phyloP scores from a whole-genome alignment of 1,140 invertebrate species.

The Melitaea cinxia region DNA sequence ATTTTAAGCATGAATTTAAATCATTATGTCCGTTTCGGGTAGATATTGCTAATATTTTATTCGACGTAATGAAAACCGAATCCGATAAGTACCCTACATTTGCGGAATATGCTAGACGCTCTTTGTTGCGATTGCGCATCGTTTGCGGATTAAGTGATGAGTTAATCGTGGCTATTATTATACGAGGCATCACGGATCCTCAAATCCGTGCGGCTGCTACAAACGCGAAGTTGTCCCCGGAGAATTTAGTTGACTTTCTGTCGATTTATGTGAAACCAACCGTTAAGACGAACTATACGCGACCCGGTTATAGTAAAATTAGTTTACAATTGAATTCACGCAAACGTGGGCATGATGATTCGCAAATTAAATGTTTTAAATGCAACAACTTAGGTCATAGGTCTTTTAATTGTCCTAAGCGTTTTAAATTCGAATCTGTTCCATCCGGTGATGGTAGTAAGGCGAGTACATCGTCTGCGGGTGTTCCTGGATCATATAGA shows the following conservation, averaged over 20 bases:
- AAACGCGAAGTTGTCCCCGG: conserved; percentile 1
- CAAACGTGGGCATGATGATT: not conserved
- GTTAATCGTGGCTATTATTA: conserved; percentile 8
- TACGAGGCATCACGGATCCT: conserved; percentile 6
- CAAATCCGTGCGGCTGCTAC: conserved; percentile 9
- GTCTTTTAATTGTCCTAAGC: not conserved
- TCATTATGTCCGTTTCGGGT: conserved; percentile 34
- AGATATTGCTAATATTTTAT: conserved; percentile 28
- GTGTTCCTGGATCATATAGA: not conserved
- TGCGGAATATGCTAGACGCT: conserved; percentile 7
- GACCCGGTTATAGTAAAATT: not conserved
- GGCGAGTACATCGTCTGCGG: not conserved
- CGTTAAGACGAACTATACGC: not conserved
- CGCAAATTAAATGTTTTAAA: not conserved
- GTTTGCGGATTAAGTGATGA: conserved; percentile 9
- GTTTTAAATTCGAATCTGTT: too few species aligned
- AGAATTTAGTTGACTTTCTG: conserved; percentile 8
- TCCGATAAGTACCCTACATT: not conserved
- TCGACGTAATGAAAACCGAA: conserved; percentile 33
- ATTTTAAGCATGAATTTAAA: conserved; percentile 37
- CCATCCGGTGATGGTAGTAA: not conserved
- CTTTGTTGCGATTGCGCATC: conserved; percentile 12
- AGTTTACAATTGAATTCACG: not conserved
- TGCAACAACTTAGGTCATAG: not conserved
- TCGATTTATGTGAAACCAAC: conserved; percentile 6